These are phyloP conservation scores for Synergus itoensis DNA, from an alignment of 2,888 invertebrate species.

Conservation along the genomic window DNA sequence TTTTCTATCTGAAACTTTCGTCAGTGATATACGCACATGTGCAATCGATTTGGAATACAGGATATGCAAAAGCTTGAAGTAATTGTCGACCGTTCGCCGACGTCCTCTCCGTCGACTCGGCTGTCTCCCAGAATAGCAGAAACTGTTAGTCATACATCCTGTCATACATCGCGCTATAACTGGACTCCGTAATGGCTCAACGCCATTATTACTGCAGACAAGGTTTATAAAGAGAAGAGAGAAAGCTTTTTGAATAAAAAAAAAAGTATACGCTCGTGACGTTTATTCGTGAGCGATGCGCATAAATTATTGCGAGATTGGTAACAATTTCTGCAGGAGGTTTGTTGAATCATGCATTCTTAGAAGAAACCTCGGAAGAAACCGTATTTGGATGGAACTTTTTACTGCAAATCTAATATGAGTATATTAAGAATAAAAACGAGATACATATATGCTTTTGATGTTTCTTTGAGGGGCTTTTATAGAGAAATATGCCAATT, in stretches of 20 bases:
- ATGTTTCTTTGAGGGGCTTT: too few species aligned
- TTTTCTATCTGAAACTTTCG: too few species aligned
- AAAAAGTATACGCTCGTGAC: background rate
- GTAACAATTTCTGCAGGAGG: conserved; percentile 1
- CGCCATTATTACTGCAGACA: conserved; percentile 70
- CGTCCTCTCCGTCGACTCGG: conserved; percentile 57
- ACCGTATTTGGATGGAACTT: background rate
- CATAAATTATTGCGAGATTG: conserved; percentile 6
- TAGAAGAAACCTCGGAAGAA: conserved; percentile 13
- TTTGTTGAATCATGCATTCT: background rate
- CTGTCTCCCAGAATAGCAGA: conserved; percentile 74
- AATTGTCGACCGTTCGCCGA: conserved; percentile 40
- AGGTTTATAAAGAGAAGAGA: conserved; percentile 43
- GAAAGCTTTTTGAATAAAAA: conserved; percentile 49
- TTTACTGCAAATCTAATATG: background rate
- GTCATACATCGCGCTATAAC: conserved; percentile 64
- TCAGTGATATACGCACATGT: too few species aligned
- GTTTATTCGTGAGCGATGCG: conserved; percentile 24
- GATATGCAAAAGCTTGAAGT: background rate
- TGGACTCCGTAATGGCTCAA: conserved; percentile 67
- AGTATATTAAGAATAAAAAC: too few species aligned
- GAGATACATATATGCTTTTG: too few species aligned
- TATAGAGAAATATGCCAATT: too few species aligned
- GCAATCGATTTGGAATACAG: background rate
- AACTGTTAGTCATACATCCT: conserved; percentile 60